These are phyloP conservation scores for Harpagifer antarcticus DNA, from an alignment of 2,797 vertebrate genomes.

Conservation along the genomic window DNA sequence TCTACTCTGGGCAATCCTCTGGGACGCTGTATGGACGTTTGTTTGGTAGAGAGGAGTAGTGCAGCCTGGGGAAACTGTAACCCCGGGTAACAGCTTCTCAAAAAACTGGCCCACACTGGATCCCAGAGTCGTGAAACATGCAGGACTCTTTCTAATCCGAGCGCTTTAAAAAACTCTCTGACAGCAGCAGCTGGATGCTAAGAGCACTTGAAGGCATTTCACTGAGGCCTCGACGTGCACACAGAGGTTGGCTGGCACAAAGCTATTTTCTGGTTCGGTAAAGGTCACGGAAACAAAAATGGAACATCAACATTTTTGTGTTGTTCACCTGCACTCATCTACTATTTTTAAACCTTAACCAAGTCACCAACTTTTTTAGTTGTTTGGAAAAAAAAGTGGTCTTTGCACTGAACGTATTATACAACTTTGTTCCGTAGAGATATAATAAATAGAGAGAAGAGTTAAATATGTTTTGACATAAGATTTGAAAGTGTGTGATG, in stretches of 20 bases:
- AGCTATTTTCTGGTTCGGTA: too few species aligned
- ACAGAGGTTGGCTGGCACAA: background rate
- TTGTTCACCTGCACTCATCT: too few species aligned
- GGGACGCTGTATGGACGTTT: slow-evolving; percentile 40
- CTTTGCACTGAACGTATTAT: too few species aligned
- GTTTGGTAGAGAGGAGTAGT: background rate
- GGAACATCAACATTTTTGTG: too few species aligned
- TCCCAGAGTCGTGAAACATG: slow-evolving; percentile 28
- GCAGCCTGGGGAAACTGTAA: slow-evolving; percentile 30
- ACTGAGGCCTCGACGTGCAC: background rate
- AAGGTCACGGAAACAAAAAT: too few species aligned
- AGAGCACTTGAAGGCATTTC: slow-evolving; percentile 42
- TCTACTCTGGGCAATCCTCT: slow-evolving; percentile 15
- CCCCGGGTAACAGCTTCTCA: slow-evolving; percentile 37
- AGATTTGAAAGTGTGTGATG: too few species aligned
- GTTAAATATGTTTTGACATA: too few species aligned
- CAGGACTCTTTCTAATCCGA: slow-evolving; percentile 14
- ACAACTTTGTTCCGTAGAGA: too few species aligned
- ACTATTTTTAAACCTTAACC: too few species aligned
- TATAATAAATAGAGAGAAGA: too few species aligned
- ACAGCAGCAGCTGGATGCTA: slow-evolving; percentile 25
- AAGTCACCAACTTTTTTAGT: too few species aligned
- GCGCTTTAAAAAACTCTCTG: slow-evolving; percentile 18
- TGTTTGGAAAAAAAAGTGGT: too few species aligned
- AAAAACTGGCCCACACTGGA: slow-evolving; percentile 27